Percentiles rank a stretch among this genome's conserved stretches.
Conservation (phyloP, 2,797 vertebrate species). For the Morus bassanus region DNA sequence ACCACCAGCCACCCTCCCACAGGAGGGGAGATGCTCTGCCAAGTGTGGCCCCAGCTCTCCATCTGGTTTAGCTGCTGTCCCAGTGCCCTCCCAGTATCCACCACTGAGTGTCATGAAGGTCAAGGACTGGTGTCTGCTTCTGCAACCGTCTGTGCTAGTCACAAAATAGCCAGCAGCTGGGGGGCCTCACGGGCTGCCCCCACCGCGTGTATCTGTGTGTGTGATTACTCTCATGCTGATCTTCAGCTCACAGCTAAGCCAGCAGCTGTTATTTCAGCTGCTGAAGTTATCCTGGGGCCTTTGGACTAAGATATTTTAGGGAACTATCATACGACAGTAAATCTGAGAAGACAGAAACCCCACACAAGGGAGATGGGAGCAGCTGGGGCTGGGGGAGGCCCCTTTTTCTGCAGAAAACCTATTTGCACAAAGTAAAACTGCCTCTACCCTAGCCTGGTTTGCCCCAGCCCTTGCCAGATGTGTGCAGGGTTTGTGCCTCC, state of each 20-base stretch:
- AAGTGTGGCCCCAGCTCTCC: background rate
- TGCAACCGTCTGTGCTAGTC: background rate
- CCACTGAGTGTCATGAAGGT: background rate
- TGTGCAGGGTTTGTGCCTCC: background rate
- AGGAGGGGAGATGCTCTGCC: background rate
- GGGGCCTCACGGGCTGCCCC: background rate
- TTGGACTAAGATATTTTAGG: constrained; percentile 38
- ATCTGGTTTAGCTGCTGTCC: background rate
- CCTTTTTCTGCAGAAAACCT: background rate
- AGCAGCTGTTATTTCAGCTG: constrained; percentile 44
- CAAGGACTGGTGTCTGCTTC: background rate
- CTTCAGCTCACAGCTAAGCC: background rate
- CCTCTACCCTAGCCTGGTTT: background rate
- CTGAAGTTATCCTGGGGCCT: background rate
- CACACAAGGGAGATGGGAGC: background rate
- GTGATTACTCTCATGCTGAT: accelerated
- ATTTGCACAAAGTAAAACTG: background rate
- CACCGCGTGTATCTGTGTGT: background rate
- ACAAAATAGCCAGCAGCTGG: background rate
- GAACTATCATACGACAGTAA: background rate
- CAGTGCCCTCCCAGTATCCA: background rate
- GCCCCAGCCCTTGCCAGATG: background rate
- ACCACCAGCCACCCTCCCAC: background rate
- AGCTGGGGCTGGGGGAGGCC: background rate
- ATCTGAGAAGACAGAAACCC: constrained; percentile 6